Base-by-base conservation (phyloP, 2,113 vertebrate genomes). In the Elachura formosa region DNA sequence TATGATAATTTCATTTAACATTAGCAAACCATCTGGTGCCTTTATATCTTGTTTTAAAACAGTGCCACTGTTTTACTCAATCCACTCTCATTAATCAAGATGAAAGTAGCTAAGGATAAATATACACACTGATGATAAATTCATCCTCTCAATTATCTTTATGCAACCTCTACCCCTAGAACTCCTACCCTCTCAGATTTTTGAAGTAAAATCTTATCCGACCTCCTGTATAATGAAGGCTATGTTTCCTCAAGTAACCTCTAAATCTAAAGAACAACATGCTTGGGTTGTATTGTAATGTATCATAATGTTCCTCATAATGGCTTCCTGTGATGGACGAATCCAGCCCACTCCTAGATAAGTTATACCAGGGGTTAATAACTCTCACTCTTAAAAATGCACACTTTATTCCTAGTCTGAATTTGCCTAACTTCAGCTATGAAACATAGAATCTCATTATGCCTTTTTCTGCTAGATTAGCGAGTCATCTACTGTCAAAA, bases 1-100 rank as follows among this genome's bases (percentile, higher is more conserved):
- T 55, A 93, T 29, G 66, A 94, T 91, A 64, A 92, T 96, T 93
- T 94, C 52, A 87, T 92, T 95, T 91, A 91, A 75, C 67, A 85
- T 84, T 90, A 83, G 45, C 51, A 95, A 95, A 93, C 56, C 74
- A 94, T 95, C 89, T 95, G 90, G 59, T 85, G 83, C 45, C 38
- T 92, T 95, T 84, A 55, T 55, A 89, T 85, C 87, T 68, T 90
- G 11, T 84, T 88, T 66, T 55, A 68, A 80, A 51, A 62, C 55
- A 88, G 78, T 72, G 58, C 28, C 52, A 75, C 24, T 36, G 46
- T 83, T 95, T 95, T 86, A 86, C 58, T 86, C 51, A 86, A 78
- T 58, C 25, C 43, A 40, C 28, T 73, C 67, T 85, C 80, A 86
- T 77, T 96, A 66, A 94, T 73, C 43, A 80, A 69, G 71, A 79